Evolutionary conservation across 2,113 vertebrate species (phyloP), one percentile per base, ranked within the genome.

Genomic region (Callopanchax toddi): DNA sequence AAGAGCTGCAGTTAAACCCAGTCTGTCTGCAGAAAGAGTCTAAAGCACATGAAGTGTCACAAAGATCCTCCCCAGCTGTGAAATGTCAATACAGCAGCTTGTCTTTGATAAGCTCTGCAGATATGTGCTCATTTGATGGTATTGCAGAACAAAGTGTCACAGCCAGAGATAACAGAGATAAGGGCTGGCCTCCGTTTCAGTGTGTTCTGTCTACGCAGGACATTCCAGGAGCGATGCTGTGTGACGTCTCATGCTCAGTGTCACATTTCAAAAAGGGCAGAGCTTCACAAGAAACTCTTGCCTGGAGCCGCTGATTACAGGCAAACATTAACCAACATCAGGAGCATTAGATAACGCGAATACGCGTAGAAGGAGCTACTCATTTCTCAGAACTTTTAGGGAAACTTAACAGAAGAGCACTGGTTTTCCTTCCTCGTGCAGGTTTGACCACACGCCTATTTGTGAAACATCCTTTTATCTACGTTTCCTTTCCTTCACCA

Each of bases 151-250:
- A 84, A 72, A 81, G 76, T 76, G 76, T 87, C 77, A 79, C 59
- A 53, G 67, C 10, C 54, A 18, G 43, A 78, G 85, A 85, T 88
- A 83, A 83, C 11, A 37, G 67, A 82, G 79, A 90, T 84, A 81
- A 71, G 43, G 49, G 51, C 54, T 74, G 66, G 68, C 68, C 69
- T 79, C 58, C 43, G 78, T 64, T 55, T 68, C 53, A 62, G 20
- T 84, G 82, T 72, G 82, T 65, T 73, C 80, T 52, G 50, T 80
- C 71, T 62, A 32, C 12, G 23, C 77, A 78, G 77, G 82, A 86
- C 87, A 87, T 90, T 89, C 86, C 87, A 83, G 81, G 78, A 86
- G 84, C 84, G 62, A 82, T 34, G 2, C 71, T 5, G 60, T 78
- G 79, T 87, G 86, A 86, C 86, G 86, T 86, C 76, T 71, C 54